Conservation (phyloP, 53 echinoderm and acorn worm species). For the Echinometra lucunter region DNA sequence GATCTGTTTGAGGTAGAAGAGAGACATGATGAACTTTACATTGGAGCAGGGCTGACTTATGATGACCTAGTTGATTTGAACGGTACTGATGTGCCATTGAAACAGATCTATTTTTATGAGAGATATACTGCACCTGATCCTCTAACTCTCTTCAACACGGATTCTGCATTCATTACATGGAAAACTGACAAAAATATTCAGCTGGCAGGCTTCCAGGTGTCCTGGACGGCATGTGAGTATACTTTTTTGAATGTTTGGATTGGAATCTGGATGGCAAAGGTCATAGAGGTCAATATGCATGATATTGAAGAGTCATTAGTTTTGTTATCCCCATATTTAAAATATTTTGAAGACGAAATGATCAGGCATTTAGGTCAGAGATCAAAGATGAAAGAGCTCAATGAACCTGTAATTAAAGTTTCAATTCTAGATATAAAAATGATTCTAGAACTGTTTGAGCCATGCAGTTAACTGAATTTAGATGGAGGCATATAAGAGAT, state of each 20-base stretch:
- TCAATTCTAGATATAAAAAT: too few relatives aligned
- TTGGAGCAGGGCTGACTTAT: conserved; percentile 64
- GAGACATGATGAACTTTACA: conserved; percentile 69
- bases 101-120: neutral
- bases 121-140: conserved; percentile 30
- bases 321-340: too few relatives aligned
- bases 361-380: too few relatives aligned
- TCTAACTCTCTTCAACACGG: conserved; percentile 60
- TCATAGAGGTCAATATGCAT: too few relatives aligned
- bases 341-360: too few relatives aligned
- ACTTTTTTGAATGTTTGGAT: neutral
- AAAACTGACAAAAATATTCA: conserved; percentile 72
- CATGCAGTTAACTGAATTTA: too few relatives aligned
- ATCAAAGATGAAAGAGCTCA: too few relatives aligned
- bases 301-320: too few relatives aligned
- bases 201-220: conserved; percentile 48
- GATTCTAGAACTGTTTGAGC: too few relatives aligned
- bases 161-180: conserved; percentile 68
- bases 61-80: neutral
- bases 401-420: too few relatives aligned
- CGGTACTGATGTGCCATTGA: neutral
- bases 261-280: too few relatives aligned
- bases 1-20: conserved; percentile 65
- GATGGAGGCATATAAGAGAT: too few relatives aligned
- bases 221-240: conserved; percentile 66